Evolutionary conservation across 2,888 invertebrate genomes (phyloP), one percentile per base, ranked within the genome.

Genomic region (Slavum lentiscoides): DNA sequence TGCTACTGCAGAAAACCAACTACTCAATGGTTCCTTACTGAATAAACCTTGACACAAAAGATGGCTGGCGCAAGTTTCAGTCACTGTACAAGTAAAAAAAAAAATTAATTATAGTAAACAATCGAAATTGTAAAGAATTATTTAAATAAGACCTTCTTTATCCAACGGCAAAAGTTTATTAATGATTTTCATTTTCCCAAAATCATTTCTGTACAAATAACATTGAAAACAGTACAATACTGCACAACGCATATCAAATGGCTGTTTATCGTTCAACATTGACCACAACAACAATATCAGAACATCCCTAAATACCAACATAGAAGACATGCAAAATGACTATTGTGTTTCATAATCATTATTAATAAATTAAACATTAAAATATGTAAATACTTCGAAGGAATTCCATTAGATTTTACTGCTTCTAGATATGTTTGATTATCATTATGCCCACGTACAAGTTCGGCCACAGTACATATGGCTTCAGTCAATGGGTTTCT

Each of bases 221-320:
- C 96, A 97, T 88, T 98, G 93, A 87, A 99, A 98, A 86, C 97
- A 97, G 87, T 99, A 99, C 0, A 99, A 90, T 3, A 98, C 97
- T 0, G 98, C 94, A 86, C 96, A 96, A 83, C 99, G 92, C 85
- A 94, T 87, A 0, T 88, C 88, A 86, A 98, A 94, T 0, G 97
- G 94, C 86, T 99, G 99, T 85, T 97, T 97, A 86, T 99, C 98
- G 86, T 98, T 97, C 9, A 97, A 96, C 97, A 99, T 98, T 0
- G 98, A 97, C 94, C 98, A 96, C 13, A 99, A 88, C 11, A 99
- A 89, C 66, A 98, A 95, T 0, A 98, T 94, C 75, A 98, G 92
- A 0, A 96, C 96, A 0, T 98, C 95, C 81, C 97, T 91, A 85
- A 15, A 85, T 9, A 9, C 43, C 43, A 43, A 43, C 43, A 43